Evolutionary conservation across 1,140 invertebrate species (phyloP), one percentile per base, ranked within the genome.

Genomic region (Orius insidiosus): DNA sequence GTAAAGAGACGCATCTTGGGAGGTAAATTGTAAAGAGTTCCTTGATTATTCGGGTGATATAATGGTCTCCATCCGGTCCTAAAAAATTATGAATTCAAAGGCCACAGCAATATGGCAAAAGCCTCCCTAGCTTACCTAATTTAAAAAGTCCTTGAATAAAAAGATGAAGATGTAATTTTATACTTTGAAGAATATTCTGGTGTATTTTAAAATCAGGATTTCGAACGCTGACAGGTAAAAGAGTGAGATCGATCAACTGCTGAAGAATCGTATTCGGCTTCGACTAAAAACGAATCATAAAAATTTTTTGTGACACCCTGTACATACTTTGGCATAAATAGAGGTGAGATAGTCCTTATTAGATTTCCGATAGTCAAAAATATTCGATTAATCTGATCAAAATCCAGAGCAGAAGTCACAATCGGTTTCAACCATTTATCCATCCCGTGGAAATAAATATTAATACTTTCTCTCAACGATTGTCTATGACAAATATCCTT

Each of bases 181-280:
- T 30, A 2, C 48, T 36, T 32, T 31, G 19, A 10, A 46, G 15
- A 5, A 52, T 47, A 19, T 30, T 37, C 9, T 36, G 42, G 40
- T 47, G 37, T 2, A 54, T 9, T 13, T 49, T 50, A n/a, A 19
- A 16, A 8, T 50, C 47, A 10, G 50, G 48, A 46, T 54, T 52
- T 5, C 46, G 35, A 5, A 50, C 48, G 31, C 41, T 38, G 9
- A 45, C 18, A n/a, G 53, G 48, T 1, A 54, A 36, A 8, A 54
- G 45, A 9, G 52, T 31, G 33, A 52, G 33, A 41, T 52, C 50
- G 6, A 54, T 16, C 5, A 54, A 14, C 24, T 31, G 36, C 30
- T 54, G 50, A 3, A 54, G 43, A 9, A 54, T 10, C 16, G 24
- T 54, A 32, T 50, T 54, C 1, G 53, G 39, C 43, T 40, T 47